phyloP scores from a whole-genome alignment of 1,140 invertebrate species.

The Drosophila insularis region DNA sequence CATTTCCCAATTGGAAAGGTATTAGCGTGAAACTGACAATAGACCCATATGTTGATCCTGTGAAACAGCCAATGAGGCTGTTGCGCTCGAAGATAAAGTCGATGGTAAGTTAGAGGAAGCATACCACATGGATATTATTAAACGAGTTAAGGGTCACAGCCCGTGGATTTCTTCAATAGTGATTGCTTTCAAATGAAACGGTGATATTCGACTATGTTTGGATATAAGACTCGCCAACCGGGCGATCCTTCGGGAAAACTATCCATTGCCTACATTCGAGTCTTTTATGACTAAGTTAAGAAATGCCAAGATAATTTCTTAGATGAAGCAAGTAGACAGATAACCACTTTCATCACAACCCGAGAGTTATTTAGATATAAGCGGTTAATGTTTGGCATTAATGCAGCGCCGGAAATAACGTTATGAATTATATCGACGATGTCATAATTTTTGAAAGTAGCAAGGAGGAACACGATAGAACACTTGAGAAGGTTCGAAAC shows the following conservation, averaged over 20 bases:
- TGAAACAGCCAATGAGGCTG: not conserved
- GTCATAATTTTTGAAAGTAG: not conserved
- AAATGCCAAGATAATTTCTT: too few relatives aligned
- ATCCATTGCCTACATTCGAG: not conserved
- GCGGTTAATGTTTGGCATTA: not conserved
- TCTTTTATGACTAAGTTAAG: constrained; percentile 6
- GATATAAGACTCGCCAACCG: not conserved
- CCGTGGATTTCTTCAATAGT: not conserved
- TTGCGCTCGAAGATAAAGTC: not conserved
- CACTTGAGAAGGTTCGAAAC: not conserved
- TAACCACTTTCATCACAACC: too few relatives aligned
- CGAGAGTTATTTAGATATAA: not conserved
- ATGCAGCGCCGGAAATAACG: constrained; percentile 8
- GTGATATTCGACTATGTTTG: not conserved
- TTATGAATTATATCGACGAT: not conserved
- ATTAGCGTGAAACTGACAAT: not conserved
- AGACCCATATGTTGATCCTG: not conserved
- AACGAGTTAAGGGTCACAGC: not conserved
- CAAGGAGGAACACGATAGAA: not conserved
- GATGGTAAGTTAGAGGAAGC: not conserved
- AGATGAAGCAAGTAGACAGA: too few relatives aligned
- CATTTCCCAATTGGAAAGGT: not conserved
- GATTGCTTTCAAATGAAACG: not conserved
- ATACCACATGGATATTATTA: too few relatives aligned
- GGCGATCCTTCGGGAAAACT: constrained; percentile 2